Evolutionary conservation across 2,797 vertebrate genomes (phyloP), one percentile per base, ranked within the genome.

Genomic region (Phyllotis vaccarum): DNA sequence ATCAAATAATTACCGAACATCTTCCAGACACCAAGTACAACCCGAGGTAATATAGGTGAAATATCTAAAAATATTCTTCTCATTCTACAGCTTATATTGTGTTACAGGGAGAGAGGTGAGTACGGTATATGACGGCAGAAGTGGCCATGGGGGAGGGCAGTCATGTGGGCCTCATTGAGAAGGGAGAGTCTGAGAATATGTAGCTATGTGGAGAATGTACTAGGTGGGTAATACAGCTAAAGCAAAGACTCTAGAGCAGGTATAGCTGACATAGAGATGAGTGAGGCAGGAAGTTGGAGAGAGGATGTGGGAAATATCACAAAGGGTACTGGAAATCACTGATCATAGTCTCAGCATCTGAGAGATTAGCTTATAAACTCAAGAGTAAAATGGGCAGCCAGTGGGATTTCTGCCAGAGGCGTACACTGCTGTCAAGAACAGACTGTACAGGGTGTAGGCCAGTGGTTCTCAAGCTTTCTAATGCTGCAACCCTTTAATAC

Each of bases 1-100:
- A 96, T 58, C 21, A 83, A 89, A 72, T 75, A 86, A 74, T 74
- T 56, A 56, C 27, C 37, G 89, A 89, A 72, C 40, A 34, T 82
- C 5, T 46, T 88, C 17, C 43, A 62, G 60, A 60, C 60, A 19
- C 31, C 37, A 85, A 54, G 34, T 85, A 70, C 27, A 72, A 49
- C 5, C 37, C 22, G 78, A 91, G 11, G 37, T 46, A 81, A 81
- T n/a, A 76, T 31, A 68, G 0, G 19, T 17, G 9, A 64, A 24
- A 66, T 54, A 76, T 22, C 86, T 5, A 90, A 81, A 88, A 92
- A 91, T 31, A 6, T 7, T n/a, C 12, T 70, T 54, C 22, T 83
- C 27, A 46, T 90, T 6, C 9, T 43, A 13, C 52, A 93, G 27
- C 82, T 62, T 78, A 74, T 11, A 66, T 82, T 81, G 70, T 78